Percentiles rank a stretch among this genome's conserved stretches.
Conservation (phyloP, 53 echinoderm and acorn worm genomes). For the Henricia sp. region DNA sequence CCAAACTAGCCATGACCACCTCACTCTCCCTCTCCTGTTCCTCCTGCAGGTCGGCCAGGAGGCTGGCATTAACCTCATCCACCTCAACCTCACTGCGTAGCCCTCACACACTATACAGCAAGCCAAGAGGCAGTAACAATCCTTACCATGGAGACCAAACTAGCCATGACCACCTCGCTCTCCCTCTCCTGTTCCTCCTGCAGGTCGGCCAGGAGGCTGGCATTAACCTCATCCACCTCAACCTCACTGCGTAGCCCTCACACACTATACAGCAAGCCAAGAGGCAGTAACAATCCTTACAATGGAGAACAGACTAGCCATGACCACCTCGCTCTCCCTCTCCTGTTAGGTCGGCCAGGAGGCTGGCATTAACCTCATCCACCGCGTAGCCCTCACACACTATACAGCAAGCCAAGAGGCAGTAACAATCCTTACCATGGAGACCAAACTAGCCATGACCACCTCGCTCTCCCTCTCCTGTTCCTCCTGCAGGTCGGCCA, state of each 20-base stretch:
- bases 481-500: constrained; percentile 87
- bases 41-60: constrained; percentile 85
- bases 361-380: constrained; percentile 75
- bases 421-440: constrained; percentile 87
- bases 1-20: constrained; percentile 71
- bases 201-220: constrained; percentile 84
- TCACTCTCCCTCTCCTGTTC: constrained; percentile 87
- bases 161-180: constrained; percentile 80
- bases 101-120: no score
- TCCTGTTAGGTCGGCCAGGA: constrained; percentile 90
- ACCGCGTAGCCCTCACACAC: no score
- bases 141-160: constrained; percentile 82
- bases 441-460: constrained; percentile 68
- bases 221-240: constrained; percentile 74
- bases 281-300: no score
- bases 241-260: no score
- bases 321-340: constrained; percentile 84
- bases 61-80: constrained; percentile 68
- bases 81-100: no score
- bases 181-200: constrained; percentile 93
- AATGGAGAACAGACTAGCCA: no score
- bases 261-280: no score
- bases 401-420: no score
- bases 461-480: constrained; percentile 88
- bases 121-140: no score